Evolutionary conservation across 2,113 vertebrate species (phyloP).

Genomic region (Caracal caracal): DNA sequence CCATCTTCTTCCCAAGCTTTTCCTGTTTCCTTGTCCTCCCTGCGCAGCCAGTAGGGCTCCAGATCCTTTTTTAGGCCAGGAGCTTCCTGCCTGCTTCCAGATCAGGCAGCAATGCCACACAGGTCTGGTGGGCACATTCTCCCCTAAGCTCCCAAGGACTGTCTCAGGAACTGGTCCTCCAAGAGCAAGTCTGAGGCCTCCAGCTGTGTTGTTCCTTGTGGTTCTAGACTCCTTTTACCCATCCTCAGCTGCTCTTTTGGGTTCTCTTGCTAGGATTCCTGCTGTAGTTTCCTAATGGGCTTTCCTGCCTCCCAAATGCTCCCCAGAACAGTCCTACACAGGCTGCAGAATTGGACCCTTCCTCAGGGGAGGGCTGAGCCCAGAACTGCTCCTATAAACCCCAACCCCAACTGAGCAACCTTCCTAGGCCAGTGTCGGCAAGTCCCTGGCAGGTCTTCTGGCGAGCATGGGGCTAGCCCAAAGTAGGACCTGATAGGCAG

Average conservation of each 20-base stretch:
- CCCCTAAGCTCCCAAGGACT: neutral
- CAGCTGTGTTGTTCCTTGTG: neutral
- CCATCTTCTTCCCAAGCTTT: neutral
- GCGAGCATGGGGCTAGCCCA: neutral
- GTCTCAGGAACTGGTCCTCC: neutral
- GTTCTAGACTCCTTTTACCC: neutral
- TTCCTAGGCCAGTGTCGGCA: neutral
- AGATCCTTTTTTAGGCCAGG: neutral
- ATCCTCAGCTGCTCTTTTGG: neutral
- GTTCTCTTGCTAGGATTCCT: neutral
- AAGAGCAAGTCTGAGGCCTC: neutral
- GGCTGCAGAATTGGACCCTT: neutral
- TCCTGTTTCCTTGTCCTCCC: neutral
- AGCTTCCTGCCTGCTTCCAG: neutral
- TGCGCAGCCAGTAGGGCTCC: neutral
- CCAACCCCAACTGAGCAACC: neutral
- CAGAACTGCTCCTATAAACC: neutral
- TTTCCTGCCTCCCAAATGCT: neutral
- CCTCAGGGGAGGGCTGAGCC: neutral
- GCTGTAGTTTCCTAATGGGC: neutral
- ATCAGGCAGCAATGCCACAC: neutral
- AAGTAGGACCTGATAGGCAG: neutral
- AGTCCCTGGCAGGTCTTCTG: neutral
- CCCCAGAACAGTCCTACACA: neutral
- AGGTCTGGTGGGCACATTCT: neutral